Conservation (phyloP, 2,888 invertebrate genomes). For the Physocephala rufipes region DNA sequence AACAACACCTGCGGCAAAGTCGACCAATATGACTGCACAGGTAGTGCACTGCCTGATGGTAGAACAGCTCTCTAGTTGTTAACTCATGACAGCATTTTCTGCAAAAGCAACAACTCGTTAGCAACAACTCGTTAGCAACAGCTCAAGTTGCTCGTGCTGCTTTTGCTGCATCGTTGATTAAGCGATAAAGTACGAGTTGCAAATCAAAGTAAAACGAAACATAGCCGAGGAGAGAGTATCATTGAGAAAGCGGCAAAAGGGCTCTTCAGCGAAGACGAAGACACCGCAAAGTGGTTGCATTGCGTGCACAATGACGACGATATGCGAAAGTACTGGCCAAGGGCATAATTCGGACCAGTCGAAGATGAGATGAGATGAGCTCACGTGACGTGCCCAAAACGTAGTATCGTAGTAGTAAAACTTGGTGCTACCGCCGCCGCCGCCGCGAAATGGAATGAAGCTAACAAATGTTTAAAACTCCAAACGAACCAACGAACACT, state of each 20-base stretch:
- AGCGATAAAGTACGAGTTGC: slow-evolving; percentile 2
- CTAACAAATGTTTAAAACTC: slow-evolving; percentile 17
- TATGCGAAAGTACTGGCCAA: neutral
- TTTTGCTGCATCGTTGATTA: neutral
- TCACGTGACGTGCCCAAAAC: slow-evolving; percentile 5
- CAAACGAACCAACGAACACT: neutral
- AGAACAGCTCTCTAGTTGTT: neutral
- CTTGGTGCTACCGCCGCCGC: neutral
- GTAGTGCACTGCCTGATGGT: neutral
- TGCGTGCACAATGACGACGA: slow-evolving; percentile 31
- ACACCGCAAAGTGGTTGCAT: slow-evolving; percentile 23
- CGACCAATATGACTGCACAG: neutral
- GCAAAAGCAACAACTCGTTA: neutral
- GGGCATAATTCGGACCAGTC: slow-evolving; percentile 7
- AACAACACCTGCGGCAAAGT: slow-evolving; percentile 46
- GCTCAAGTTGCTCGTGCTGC: neutral
- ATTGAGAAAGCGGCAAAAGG: neutral
- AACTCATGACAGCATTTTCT: too few relatives aligned
- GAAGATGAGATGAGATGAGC: neutral
- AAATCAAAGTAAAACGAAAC: too few relatives aligned
- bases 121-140: neutral
- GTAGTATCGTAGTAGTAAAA: neutral
- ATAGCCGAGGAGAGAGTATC: neutral
- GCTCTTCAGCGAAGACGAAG: slow-evolving; percentile 21
- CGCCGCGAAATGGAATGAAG: neutral